Conservation (phyloP, 1,140 invertebrate species). For the Diabrotica undecimpunctata region DNA sequence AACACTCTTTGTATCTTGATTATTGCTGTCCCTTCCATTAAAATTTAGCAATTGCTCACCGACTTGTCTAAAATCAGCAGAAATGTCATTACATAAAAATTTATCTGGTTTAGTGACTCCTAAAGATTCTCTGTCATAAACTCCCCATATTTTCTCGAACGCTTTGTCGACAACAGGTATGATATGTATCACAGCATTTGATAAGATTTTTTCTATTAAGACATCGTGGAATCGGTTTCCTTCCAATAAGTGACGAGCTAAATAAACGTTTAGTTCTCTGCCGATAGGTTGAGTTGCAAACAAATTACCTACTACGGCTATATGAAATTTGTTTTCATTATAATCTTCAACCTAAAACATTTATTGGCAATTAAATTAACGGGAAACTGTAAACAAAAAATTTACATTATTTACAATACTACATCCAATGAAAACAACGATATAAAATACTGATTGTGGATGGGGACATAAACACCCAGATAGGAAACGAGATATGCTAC, state of each 20-base stretch:
- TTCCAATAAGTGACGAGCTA: conserved; percentile 74
- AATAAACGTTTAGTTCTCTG: conserved; percentile 76
- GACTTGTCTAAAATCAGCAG: conserved; percentile 47
- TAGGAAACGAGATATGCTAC: too few relatives aligned
- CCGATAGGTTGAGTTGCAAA: conserved; percentile 80
- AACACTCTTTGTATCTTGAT: conserved; percentile 42
- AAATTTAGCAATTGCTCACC: conserved; percentile 40
- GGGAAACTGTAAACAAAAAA: background rate
- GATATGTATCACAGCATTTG: conserved; percentile 74
- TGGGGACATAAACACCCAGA: too few relatives aligned
- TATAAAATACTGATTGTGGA: too few relatives aligned
- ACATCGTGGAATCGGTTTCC: conserved; percentile 62
- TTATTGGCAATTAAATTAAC: background rate
- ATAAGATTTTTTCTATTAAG: conserved; percentile 55
- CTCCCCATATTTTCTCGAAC: conserved; percentile 51
- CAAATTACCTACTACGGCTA: conserved; percentile 78
- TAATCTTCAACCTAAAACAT: conserved; percentile 44
- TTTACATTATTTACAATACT: background rate
- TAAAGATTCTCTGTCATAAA: conserved; percentile 31
- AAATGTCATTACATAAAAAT: conserved; percentile 58
- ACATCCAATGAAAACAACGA: too few relatives aligned
- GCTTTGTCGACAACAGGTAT: conserved; percentile 65
- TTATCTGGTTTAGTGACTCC: conserved; percentile 43
- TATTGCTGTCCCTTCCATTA: conserved; percentile 31
- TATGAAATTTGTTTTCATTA: conserved; percentile 75